phyloP scores from a whole-genome alignment of 1,140 invertebrate genomes.

The Campoletis sonorensis region DNA sequence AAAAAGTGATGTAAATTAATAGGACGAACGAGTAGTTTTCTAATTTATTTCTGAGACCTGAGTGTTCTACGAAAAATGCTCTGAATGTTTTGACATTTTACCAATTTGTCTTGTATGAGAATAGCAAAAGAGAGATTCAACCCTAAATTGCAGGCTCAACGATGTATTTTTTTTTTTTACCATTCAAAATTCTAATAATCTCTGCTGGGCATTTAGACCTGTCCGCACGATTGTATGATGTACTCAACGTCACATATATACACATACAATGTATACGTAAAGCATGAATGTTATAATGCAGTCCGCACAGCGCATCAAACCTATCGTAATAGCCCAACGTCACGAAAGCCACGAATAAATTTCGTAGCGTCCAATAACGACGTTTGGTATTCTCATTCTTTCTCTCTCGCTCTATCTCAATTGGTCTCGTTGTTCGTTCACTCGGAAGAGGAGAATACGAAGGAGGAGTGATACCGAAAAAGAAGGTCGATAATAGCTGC shows the following conservation, averaged over 20 bases:
- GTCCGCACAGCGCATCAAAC: conserved; percentile 34
- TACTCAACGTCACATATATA: neutral
- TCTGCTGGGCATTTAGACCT: conserved; percentile 50
- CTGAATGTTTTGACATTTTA: neutral
- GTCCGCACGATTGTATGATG: conserved; percentile 34
- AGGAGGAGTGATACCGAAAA: neutral
- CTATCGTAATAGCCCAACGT: conserved; percentile 53
- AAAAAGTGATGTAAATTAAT: conserved; percentile 1
- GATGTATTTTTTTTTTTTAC: neutral
- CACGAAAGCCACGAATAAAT: conserved; percentile 59
- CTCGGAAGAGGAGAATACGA: neutral
- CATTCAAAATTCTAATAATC: conserved; percentile 31
- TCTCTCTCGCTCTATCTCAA: conserved; percentile 25
- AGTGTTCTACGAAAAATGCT: neutral
- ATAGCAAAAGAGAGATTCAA: conserved; percentile 15
- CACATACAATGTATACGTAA: neutral
- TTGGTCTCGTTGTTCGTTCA: neutral
- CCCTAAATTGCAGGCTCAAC: neutral
- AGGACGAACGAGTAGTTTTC: neutral
- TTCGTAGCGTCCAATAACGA: conserved; percentile 43
- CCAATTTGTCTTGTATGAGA: neutral
- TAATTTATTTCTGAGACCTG: neutral
- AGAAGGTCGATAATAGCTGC: conserved; percentile 11
- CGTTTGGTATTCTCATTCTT: conserved; percentile 33
- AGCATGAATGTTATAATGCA: conserved; percentile 17